Evolutionary conservation across 2,888 invertebrate species (phyloP).

Genomic region (Apomyelois bistriatella): DNA sequence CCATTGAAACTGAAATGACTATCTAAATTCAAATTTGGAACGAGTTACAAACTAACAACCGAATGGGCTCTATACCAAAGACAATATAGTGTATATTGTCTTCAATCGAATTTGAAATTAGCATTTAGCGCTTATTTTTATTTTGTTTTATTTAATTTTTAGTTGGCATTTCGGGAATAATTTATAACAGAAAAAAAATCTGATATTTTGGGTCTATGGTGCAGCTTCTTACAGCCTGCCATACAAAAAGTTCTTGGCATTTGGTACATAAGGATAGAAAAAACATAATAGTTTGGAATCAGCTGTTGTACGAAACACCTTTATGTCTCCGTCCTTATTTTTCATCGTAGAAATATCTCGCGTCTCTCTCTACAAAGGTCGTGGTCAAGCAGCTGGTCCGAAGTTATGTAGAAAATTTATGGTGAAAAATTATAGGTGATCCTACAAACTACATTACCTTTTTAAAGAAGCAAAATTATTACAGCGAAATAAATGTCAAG

Average conservation of each 20-base stretch:
- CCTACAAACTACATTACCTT: background rate
- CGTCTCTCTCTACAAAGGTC: constrained; percentile 2
- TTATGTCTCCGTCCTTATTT: background rate
- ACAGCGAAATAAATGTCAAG: too few relatives aligned
- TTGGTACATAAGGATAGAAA: background rate
- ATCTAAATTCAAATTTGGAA: constrained; percentile 11
- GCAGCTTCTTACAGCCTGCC: background rate
- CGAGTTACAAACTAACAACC: background rate
- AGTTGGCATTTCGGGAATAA: background rate
- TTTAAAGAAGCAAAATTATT: too few relatives aligned
- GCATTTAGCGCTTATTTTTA: too few relatives aligned
- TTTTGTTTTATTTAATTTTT: background rate
- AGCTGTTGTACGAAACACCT: constrained; percentile 5
- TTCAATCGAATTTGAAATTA: background rate
- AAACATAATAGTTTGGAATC: constrained; percentile 10
- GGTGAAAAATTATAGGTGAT: background rate
- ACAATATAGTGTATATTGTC: too few relatives aligned
- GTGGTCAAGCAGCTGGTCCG: background rate
- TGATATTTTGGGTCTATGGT: background rate
- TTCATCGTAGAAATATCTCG: background rate
- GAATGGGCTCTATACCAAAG: background rate
- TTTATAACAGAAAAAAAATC: background rate
- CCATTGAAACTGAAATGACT: constrained; percentile 1
- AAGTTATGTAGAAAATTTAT: background rate
- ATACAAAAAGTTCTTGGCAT: background rate